Evolutionary conservation across 2,113 vertebrate species (phyloP), one percentile per base, ranked within the genome.

Genomic region (Otis tarda): DNA sequence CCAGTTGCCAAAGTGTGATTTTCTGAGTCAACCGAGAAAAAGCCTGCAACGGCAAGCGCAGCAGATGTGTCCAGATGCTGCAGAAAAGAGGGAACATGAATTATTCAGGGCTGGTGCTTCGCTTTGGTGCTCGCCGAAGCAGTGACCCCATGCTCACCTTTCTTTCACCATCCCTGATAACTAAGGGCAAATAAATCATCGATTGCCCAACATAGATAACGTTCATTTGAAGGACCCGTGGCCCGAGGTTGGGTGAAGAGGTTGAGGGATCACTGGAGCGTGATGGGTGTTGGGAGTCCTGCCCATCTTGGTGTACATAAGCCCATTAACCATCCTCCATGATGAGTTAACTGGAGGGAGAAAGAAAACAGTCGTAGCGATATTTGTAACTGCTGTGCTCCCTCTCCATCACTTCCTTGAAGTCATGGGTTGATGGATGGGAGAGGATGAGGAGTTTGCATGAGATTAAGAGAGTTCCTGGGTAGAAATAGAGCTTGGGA

Each of bases 41-140:
- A 90, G 77, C 75, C 82, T 69, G 28, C 6, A 9, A 45, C 0
- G 0, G 43, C 1, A 0, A 76, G 83, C 0, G 6, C 89, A 92
- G 69, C 94, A 96, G 94, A 90, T 82, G 84, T 85, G 77, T 89
- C 96, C 93, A 93, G 92, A 89, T 94, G 91, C 80, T 73, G 90
- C 60, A 70, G 76, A 74, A 94, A 76, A 83, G 55, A 86, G n/a
- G 33, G 69, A 90, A 15, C 21, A 70, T 92, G 84, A 97, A 97
- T 98, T 97, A 98, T 98, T 97, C 95, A 93, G 65, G 52, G 39
- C n/a, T 88, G 37, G 41, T n/a, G 33, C 83, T 95, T 90, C 0
- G 0, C 83, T 87, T 80, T 10, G 13, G 49, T 69, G 43, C 13
- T 93, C 4, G 2, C 45, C 0, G 0, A 84, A 90, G 67, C 4